A percentile compares a stretch with the other conserved stretches of the same genome.
These are phyloP conservation scores for Sesamia nonagrioides DNA, from an alignment of 1,140 invertebrate genomes.

Conservation along the genomic window DNA sequence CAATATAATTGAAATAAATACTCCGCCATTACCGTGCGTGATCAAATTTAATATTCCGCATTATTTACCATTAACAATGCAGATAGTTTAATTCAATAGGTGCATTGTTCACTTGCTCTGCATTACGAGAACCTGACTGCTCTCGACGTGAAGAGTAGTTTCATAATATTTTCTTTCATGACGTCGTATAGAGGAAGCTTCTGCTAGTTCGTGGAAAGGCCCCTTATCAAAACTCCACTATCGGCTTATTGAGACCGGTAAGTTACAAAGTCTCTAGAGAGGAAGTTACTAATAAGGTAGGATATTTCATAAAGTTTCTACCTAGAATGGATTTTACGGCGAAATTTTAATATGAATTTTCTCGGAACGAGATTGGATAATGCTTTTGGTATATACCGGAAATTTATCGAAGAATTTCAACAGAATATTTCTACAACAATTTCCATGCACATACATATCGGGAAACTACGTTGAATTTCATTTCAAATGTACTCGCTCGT, in stretches of 20 bases:
- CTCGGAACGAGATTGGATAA: no score
- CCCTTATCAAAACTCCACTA: background rate
- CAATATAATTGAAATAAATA: constrained; percentile 37
- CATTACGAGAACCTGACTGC: background rate
- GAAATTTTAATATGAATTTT: background rate
- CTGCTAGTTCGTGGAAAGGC: background rate
- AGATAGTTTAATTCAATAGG: constrained; percentile 33
- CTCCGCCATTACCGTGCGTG: constrained; percentile 6
- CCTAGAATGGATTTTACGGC: background rate
- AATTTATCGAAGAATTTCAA: background rate
- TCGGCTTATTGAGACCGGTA: background rate
- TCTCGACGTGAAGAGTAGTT: background rate
- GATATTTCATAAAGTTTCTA: no score
- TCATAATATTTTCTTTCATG: background rate
- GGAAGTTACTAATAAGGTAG: background rate
- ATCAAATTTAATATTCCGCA: constrained; percentile 35
- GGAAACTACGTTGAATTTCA: constrained; percentile 32
- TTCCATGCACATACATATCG: background rate
- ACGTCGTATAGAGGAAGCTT: background rate
- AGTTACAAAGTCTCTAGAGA: background rate
- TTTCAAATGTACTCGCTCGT: constrained; percentile 17
- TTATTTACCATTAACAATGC: constrained; percentile 7
- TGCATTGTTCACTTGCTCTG: constrained; percentile 15
- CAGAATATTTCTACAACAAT: constrained; percentile 9
- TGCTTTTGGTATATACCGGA: background rate